Conservation (phyloP, 2,797 vertebrate species). For the Paedocypris micromegethes region DNA sequence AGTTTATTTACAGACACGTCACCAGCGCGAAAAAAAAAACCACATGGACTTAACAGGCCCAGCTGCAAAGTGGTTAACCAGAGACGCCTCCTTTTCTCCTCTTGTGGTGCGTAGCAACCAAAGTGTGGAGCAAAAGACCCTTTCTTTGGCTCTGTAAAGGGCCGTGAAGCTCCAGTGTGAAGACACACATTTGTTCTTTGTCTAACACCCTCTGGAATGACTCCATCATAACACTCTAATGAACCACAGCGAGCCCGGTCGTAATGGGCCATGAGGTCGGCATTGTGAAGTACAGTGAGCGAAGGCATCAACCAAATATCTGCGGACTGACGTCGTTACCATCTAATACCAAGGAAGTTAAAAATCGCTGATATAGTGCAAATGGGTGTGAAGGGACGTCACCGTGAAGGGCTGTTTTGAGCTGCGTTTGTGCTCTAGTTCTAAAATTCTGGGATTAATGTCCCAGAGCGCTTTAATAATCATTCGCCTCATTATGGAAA, state of each 20-base stretch:
- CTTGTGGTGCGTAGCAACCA: slow-evolving; percentile 74
- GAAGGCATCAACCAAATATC: slow-evolving; percentile 82
- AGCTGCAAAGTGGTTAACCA: slow-evolving; percentile 56
- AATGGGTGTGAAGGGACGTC: slow-evolving; percentile 27
- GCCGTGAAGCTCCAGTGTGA: slow-evolving; percentile 67
- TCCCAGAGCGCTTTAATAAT: not conserved
- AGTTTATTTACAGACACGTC: not conserved
- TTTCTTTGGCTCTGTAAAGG: slow-evolving; percentile 55
- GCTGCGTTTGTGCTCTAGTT: not conserved
- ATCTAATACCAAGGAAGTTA: slow-evolving; percentile 69
- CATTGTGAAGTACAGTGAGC: slow-evolving; percentile 74
- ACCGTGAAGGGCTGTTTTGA: not conserved
- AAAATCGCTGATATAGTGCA: slow-evolving; percentile 44
- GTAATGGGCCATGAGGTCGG: slow-evolving; percentile 71
- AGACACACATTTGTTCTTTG: slow-evolving; percentile 59
- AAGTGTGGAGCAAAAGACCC: slow-evolving; percentile 68
- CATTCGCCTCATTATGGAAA: not conserved
- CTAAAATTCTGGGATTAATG: not conserved
- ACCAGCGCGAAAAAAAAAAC: slow-evolving; percentile 13
- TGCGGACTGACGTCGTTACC: slow-evolving; percentile 80
- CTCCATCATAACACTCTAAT: slow-evolving; percentile 68
- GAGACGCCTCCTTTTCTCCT: slow-evolving; percentile 61
- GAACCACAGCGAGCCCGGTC: slow-evolving; percentile 76
- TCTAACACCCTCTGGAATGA: slow-evolving; percentile 70
- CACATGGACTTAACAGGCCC: slow-evolving; percentile 51